These are phyloP conservation scores for Ptiloglossa arizonensis DNA, from an alignment of 1,140 invertebrate genomes.

Conservation along the genomic window DNA sequence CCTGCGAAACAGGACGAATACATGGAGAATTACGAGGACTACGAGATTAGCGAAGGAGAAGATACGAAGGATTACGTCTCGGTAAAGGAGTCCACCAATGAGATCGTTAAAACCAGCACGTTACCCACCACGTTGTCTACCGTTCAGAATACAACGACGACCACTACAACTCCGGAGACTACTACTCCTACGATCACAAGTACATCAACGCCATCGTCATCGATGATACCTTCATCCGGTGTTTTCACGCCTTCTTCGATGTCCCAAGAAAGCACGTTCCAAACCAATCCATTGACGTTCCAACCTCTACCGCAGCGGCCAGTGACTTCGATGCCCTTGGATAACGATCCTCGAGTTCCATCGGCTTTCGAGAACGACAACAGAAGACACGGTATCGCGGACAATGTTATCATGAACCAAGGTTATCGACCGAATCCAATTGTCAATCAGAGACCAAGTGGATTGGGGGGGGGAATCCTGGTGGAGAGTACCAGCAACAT, in stretches of 20 bases:
- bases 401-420: slow-evolving; percentile 31
- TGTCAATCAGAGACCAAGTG: slow-evolving; percentile 48
- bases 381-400: slow-evolving; percentile 36
- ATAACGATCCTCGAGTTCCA: slow-evolving; percentile 44
- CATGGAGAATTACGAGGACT: slow-evolving; percentile 70
- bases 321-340: slow-evolving; percentile 71
- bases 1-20: slow-evolving; percentile 69
- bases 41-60: slow-evolving; percentile 52
- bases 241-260: background rate
- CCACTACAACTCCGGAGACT: slow-evolving; percentile 8
- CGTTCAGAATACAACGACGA: slow-evolving; percentile 49
- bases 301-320: slow-evolving; percentile 32
- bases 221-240: slow-evolving; percentile 12
- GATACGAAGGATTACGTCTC: slow-evolving; percentile 38
- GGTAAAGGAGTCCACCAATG: slow-evolving; percentile 21
- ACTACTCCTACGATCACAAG: slow-evolving; percentile 22
- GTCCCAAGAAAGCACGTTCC: background rate
- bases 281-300: slow-evolving; percentile 13
- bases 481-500: slow-evolving; percentile 84
- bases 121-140: slow-evolving; percentile 12
- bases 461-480: slow-evolving; percentile 37
- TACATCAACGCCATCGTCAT: background rate
- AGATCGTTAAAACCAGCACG: slow-evolving; percentile 18
- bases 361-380: slow-evolving; percentile 57
- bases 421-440: slow-evolving; percentile 36